Evolutionary conservation across 2,113 vertebrate genomes (phyloP).

Genomic region (Ancistrus triradiatus): DNA sequence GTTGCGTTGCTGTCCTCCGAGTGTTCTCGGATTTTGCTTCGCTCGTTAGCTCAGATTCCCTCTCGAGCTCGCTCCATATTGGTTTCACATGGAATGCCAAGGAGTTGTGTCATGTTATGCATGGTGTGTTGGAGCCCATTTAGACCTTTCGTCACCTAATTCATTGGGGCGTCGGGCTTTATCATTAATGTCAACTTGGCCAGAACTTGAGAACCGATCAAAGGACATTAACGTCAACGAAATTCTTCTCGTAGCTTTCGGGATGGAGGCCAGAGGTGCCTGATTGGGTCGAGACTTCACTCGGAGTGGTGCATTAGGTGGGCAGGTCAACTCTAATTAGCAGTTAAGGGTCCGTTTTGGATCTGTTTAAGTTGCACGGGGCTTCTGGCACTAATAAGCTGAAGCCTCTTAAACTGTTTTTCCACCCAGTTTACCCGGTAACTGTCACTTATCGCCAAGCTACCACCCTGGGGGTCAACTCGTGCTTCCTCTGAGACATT

Average conservation of each 20-base stretch:
- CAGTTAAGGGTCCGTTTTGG: neutral
- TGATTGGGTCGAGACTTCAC: constrained; percentile 22
- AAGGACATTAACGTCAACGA: constrained; percentile 22
- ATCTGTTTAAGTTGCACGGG: neutral
- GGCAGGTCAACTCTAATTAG: constrained; percentile 13
- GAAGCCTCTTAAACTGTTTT: too few relatives aligned
- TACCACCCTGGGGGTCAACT: too few relatives aligned
- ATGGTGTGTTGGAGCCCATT: neutral
- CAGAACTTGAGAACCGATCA: constrained; percentile 10
- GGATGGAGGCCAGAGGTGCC: constrained; percentile 16
- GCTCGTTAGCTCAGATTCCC: neutral
- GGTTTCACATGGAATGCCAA: constrained; percentile 6
- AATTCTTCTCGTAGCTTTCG: constrained; percentile 28
- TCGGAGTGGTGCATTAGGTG: constrained; percentile 17
- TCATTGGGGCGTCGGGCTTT: neutral
- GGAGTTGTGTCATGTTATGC: constrained; percentile 6
- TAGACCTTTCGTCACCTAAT: too few relatives aligned
- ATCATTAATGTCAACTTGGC: constrained; percentile 1
- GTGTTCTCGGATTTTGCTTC: too few relatives aligned
- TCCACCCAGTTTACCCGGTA: too few relatives aligned
- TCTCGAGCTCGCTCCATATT: neutral
- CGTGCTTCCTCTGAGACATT: too few relatives aligned
- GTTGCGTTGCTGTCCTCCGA: too few relatives aligned
- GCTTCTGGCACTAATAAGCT: too few relatives aligned
- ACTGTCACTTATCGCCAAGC: too few relatives aligned